Evolutionary conservation across 2,888 invertebrate genomes (phyloP).

Genomic region (Tetheella fluctuosa): DNA sequence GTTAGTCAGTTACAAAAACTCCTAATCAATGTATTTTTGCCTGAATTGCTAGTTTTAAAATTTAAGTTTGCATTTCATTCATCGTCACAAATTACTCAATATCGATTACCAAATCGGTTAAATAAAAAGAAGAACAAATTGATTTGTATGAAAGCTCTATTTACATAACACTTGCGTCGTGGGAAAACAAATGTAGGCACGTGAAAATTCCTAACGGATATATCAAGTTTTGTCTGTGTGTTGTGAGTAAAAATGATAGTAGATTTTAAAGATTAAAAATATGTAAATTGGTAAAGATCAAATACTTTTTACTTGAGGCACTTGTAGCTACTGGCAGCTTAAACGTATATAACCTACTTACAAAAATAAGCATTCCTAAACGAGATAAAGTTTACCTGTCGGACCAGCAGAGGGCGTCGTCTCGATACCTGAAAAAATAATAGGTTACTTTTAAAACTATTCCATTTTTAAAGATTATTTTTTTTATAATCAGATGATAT

Average conservation of each 20-base stretch:
- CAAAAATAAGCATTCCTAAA: too few relatives aligned
- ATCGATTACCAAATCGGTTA: not conserved
- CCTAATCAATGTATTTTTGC: too few relatives aligned
- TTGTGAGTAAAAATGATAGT: not conserved
- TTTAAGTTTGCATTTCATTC: too few relatives aligned
- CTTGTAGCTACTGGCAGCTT: too few relatives aligned
- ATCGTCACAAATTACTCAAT: not conserved
- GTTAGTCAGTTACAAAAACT: too few relatives aligned
- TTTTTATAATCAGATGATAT: not conserved
- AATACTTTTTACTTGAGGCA: too few relatives aligned
- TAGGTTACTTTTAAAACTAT: constrained; percentile 20
- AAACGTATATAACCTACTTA: constrained; percentile 30
- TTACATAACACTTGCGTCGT: constrained; percentile 23
- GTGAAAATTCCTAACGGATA: constrained; percentile 5
- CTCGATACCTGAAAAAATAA: constrained; percentile 90
- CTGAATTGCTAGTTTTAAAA: too few relatives aligned
- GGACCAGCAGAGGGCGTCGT: constrained; percentile 94
- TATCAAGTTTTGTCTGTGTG: not conserved
- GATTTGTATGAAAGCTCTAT: constrained; percentile 12
- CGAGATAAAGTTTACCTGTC: constrained; percentile 87
- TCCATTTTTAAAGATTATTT: not conserved
- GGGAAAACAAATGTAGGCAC: constrained; percentile 18
- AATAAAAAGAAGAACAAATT: not conserved
- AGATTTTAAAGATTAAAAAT: not conserved
- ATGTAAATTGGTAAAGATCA: too few relatives aligned